phyloP scores from a whole-genome alignment of 2,797 vertebrate genomes.

The Zenarchopterus dispar region DNA sequence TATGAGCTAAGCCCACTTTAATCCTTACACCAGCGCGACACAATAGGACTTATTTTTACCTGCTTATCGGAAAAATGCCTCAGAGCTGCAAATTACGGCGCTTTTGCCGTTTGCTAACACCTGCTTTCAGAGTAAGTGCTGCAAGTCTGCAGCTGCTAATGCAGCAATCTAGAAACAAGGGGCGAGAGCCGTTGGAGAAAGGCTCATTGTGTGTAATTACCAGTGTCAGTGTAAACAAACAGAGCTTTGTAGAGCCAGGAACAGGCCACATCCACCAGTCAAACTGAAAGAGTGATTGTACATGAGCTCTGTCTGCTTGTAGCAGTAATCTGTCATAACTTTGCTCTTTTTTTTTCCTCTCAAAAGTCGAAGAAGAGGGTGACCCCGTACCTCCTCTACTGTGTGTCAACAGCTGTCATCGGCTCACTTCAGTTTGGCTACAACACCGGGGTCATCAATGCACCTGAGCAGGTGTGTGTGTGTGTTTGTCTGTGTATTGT shows the following conservation, averaged over 20 bases:
- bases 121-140: slow-evolving; percentile 14
- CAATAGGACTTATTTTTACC: slow-evolving; percentile 56
- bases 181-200: slow-evolving; percentile 57
- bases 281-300: slow-evolving; percentile 58
- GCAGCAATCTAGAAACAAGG: slow-evolving; percentile 32
- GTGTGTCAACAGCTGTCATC: slow-evolving; percentile 86
- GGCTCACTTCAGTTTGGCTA: slow-evolving; percentile 95
- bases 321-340: slow-evolving; percentile 21
- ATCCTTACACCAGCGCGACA: slow-evolving; percentile 48
- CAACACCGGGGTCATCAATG: slow-evolving; percentile 96
- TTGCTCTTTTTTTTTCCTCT: slow-evolving; percentile 33
- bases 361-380: slow-evolving; percentile 81
- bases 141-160: slow-evolving; percentile 17
- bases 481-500: slow-evolving; percentile 34
- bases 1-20: slow-evolving; percentile 59
- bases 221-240: slow-evolving; percentile 68
- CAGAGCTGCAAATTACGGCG: slow-evolving; percentile 28
- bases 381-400: slow-evolving; percentile 84
- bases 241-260: slow-evolving; percentile 68
- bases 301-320: slow-evolving; percentile 61
- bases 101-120: slow-evolving; percentile 42
- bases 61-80: slow-evolving; percentile 57
- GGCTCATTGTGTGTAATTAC: slow-evolving; percentile 71
- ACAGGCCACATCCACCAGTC: slow-evolving; percentile 41
- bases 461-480: slow-evolving; percentile 85